Evolutionary conservation across 2,797 vertebrate species (phyloP).

Genomic region (Carduelis carduelis): DNA sequence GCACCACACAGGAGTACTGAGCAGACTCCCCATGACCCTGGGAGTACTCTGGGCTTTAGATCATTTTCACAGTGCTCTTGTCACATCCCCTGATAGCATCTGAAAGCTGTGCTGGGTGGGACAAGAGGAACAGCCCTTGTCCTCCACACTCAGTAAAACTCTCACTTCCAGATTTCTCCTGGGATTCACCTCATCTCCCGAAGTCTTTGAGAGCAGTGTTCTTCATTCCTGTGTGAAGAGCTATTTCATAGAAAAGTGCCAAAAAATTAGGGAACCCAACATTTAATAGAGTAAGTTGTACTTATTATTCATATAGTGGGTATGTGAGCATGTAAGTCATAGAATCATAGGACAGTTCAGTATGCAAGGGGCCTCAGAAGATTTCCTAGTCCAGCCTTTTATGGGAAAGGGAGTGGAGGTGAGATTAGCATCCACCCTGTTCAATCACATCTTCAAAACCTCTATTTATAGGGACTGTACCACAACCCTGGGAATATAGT

Average conservation of each 20-base stretch:
- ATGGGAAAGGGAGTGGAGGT: background rate
- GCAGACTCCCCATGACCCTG: fast-evolving
- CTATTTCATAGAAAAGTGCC: background rate
- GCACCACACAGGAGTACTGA: background rate
- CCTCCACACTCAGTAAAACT: background rate
- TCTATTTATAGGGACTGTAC: background rate
- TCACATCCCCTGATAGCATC: background rate
- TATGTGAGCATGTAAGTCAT: background rate
- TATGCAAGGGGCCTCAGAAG: background rate
- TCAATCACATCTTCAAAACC: background rate
- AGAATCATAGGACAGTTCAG: background rate
- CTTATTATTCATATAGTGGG: background rate
- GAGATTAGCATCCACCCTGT: fast-evolving
- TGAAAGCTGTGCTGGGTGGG: background rate
- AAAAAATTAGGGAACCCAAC: background rate
- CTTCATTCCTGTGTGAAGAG: background rate
- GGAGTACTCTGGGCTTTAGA: background rate
- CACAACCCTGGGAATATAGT: background rate
- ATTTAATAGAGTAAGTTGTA: background rate
- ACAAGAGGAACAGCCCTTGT: background rate
- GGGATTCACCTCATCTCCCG: background rate
- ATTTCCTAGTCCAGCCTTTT: background rate
- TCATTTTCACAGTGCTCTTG: background rate
- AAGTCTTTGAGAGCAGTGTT: background rate
- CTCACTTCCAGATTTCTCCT: background rate